These are phyloP conservation scores for Phenacoccus solenopsis DNA, from an alignment of 1,140 invertebrate species.

Conservation along the genomic window DNA sequence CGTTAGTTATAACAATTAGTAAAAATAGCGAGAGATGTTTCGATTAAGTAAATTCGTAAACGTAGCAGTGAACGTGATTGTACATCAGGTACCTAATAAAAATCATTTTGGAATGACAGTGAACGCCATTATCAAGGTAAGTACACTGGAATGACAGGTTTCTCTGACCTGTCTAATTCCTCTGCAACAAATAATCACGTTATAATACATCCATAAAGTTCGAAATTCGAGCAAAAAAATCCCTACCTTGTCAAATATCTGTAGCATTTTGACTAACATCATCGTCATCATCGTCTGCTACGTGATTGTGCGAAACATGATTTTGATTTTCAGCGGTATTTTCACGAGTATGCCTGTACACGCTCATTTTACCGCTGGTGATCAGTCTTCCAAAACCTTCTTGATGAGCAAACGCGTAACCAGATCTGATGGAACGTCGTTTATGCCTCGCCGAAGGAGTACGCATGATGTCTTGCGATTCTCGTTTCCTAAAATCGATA, in stretches of 20 bases:
- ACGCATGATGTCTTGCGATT: conserved; percentile 61
- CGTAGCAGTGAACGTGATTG: too few species aligned
- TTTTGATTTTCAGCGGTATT: neutral
- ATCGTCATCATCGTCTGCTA: neutral
- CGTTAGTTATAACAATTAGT: too few species aligned
- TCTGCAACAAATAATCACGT: neutral
- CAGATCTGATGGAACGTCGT: conserved; percentile 80
- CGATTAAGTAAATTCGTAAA: too few species aligned
- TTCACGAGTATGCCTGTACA: neutral
- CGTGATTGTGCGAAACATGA: neutral
- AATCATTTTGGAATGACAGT: too few species aligned
- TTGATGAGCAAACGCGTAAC: conserved; percentile 95
- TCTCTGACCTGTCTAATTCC: neutral
- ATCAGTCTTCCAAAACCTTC: conserved; percentile 87
- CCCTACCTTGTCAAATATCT: neutral
- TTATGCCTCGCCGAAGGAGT: conserved; percentile 75
- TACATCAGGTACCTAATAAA: too few species aligned
- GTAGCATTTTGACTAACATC: neutral
- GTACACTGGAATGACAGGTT: neutral
- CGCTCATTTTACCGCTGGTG: conserved; percentile 81
- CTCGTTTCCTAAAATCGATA: conserved; percentile 40
- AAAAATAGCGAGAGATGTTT: too few species aligned
- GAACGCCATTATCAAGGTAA: neutral
- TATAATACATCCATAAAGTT: too few species aligned
- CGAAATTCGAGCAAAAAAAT: too few species aligned